Base-by-base conservation (phyloP, 1,140 invertebrate species). In the Drosophila seguyi region DNA sequence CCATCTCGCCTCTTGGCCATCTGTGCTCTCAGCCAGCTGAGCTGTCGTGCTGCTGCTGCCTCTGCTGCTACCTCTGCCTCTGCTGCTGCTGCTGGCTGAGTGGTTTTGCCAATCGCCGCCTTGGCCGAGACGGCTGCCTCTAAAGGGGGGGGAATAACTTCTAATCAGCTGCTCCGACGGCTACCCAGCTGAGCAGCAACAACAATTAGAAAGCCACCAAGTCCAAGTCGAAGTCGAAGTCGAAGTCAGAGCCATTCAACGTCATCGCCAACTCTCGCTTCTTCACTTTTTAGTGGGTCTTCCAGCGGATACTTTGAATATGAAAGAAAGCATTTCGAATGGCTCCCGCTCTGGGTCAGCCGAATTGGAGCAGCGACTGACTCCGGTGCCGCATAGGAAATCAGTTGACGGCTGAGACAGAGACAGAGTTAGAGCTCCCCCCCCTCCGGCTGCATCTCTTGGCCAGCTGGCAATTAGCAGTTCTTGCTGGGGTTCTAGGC, bases 191-290 rank as follows among this genome's bases (percentile, higher is more conserved):
- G 57, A 45, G 29, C 66, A 74, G 48, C 72, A 72, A 72, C 42
- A 72, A 72, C 84, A 85, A 86, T 85, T 78, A 69, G 61, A 65
- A 85, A 81, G 61, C 65, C 67, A 62, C 39, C 18, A 10, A 20
- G 20, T 25, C 69, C 1, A 31, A 11, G 39, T 42, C 42, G 20
- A 45, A 7, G 44, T 27, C 42, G 14, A 34, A 34, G 27, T 7
- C 50, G 4, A 48, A 66, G 16, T 22, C 45, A 59, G 39, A 50
- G 42, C 45, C 76, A 69, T 68, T 39, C 56, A 74, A 83, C 74
- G 84, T 85, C 69, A 73, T 68, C 75, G 67, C 52, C 75, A 87
- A 86, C 83, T 86, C 82, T 86, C 82, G 82, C 82, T 87, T 85
- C 82, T 83, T 82, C 80, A 69, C 75, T 79, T 74, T 81, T 82